Conservation (phyloP, 2,888 invertebrate species). For the Deilephila porcellus region DNA sequence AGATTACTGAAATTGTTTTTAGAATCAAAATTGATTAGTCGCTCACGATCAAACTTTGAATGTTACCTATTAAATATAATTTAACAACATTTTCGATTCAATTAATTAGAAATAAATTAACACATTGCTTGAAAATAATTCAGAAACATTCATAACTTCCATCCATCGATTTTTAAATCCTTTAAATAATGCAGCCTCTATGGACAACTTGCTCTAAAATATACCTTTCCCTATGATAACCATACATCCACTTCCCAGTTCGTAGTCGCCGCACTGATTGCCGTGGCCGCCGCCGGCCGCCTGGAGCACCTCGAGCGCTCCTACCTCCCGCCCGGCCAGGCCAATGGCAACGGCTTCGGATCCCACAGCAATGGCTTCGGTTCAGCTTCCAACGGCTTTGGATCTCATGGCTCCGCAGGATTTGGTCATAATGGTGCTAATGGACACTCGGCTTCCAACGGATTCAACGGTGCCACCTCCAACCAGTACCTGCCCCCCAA, state of each 20-base stretch:
- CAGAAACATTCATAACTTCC: no score
- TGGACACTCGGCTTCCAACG: slow-evolving; percentile 37
- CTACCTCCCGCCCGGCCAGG: slow-evolving; percentile 68
- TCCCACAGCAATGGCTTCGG: slow-evolving; percentile 35
- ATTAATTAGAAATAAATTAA: no score
- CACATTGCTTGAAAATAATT: no score
- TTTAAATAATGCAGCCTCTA: no score
- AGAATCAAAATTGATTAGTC: no score
- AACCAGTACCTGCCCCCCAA: slow-evolving; percentile 77
- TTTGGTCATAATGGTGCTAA: slow-evolving; percentile 43
- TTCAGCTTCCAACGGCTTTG: slow-evolving; percentile 36
- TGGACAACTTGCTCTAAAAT: not conserved
- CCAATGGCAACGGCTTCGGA: slow-evolving; percentile 37
- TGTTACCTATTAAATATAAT: no score
- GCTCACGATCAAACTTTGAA: no score
- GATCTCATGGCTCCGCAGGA: slow-evolving; percentile 37
- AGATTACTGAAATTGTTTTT: no score
- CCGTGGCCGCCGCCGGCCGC: slow-evolving; percentile 69
- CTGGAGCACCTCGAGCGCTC: slow-evolving; percentile 73
- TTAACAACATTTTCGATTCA: no score
- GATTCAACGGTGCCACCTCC: slow-evolving; percentile 61
- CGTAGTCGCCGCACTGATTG: slow-evolving; percentile 67
- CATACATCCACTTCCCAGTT: slow-evolving; percentile 56
- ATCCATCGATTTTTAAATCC: no score
- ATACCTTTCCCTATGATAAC: not conserved